phyloP scores from a whole-genome alignment of 2,113 vertebrate species.

The Prionailurus viverrinus region DNA sequence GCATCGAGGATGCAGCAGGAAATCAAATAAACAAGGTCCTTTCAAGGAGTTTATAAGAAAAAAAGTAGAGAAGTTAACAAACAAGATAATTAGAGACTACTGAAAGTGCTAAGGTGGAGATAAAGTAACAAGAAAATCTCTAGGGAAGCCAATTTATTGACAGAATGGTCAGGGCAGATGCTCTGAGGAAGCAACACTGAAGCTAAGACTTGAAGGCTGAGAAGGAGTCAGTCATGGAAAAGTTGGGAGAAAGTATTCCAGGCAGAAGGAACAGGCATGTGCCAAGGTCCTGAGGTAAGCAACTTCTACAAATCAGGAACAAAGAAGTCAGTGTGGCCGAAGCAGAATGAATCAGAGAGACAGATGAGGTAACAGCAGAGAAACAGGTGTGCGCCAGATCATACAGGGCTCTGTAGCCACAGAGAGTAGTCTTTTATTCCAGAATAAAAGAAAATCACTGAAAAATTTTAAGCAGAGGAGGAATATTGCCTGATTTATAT shows the following conservation, averaged over 20 bases:
- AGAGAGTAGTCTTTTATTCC: not conserved
- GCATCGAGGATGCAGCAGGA: not conserved
- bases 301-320: not conserved
- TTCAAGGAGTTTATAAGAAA: not conserved
- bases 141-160: not conserved
- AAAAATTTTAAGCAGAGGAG: constrained; percentile 33
- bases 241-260: not conserved
- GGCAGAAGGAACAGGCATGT: not conserved
- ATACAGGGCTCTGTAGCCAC: not conserved
- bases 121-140: not conserved
- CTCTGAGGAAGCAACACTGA: not conserved
- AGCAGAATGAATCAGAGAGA: not conserved
- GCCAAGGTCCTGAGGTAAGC: not conserved
- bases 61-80: not conserved
- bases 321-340: not conserved
- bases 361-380: not conserved
- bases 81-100: not conserved
- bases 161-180: not conserved
- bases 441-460: not conserved
- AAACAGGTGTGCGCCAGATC: not conserved
- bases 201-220: not conserved
- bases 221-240: not conserved
- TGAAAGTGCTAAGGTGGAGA: not conserved
- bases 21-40: not conserved
- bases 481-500: not conserved